Conservation (phyloP, 2,888 invertebrate species). For the Ellobium chinense region DNA sequence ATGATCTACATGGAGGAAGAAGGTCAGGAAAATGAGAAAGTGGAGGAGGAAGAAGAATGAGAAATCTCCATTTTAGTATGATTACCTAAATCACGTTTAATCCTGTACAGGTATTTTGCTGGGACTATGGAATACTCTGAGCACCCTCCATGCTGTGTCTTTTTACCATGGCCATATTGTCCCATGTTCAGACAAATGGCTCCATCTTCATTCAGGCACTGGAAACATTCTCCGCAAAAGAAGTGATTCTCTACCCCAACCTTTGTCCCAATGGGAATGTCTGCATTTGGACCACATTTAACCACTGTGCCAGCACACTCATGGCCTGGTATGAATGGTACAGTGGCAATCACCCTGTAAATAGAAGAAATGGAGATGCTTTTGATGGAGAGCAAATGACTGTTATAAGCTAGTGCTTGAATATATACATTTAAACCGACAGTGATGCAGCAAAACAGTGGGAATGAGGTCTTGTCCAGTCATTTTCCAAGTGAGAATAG, state of each 20-base stretch:
- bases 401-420: too few species aligned
- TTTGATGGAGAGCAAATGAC: background rate
- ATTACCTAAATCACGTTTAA: slow-evolving; percentile 67
- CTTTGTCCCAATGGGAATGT: slow-evolving; percentile 63
- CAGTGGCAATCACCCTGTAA: slow-evolving; percentile 65
- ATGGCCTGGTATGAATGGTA: slow-evolving; percentile 76
- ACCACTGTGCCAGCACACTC: slow-evolving; percentile 74
- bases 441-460: too few species aligned
- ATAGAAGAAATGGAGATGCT: background rate
- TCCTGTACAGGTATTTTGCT: slow-evolving; percentile 66
- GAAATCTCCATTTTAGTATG: too few species aligned
- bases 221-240: slow-evolving; percentile 71
- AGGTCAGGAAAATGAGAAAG: too few species aligned
- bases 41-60: too few species aligned
- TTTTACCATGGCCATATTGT: slow-evolving; percentile 74
- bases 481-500: too few species aligned
- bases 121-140: slow-evolving; percentile 75
- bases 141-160: slow-evolving; percentile 73
- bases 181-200: slow-evolving; percentile 74
- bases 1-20: too few species aligned
- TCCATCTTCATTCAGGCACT: slow-evolving; percentile 65
- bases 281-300: slow-evolving; percentile 70
- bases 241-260: slow-evolving; percentile 76
- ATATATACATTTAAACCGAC: too few species aligned
- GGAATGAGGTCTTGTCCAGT: too few species aligned